These are phyloP conservation scores for Azorinus chamasolen DNA, from an alignment of 2,888 invertebrate genomes.

Conservation along the genomic window DNA sequence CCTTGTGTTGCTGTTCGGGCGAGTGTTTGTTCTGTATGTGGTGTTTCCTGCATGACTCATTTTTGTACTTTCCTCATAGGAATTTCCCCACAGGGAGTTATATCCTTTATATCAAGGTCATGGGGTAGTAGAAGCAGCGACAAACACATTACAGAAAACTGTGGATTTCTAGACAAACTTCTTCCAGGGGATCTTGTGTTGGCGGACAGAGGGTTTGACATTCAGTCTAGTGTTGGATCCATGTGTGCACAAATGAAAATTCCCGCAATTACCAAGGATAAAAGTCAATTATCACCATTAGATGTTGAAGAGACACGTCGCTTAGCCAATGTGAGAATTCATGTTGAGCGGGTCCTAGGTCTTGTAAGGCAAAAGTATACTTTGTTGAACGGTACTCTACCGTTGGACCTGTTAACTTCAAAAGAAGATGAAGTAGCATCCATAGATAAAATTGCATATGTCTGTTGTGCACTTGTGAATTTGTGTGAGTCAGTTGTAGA, in stretches of 20 bases:
- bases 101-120: constrained; percentile 39
- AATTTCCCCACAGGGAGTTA: constrained; percentile 38
- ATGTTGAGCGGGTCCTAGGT: constrained; percentile 45
- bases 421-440: constrained; percentile 2
- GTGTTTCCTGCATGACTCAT: too few species aligned
- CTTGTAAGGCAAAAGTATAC: constrained; percentile 40
- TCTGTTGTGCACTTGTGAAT: constrained; percentile 32
- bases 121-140: constrained; percentile 50
- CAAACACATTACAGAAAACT: constrained; percentile 44
- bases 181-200: constrained; percentile 44
- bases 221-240: constrained; percentile 34
- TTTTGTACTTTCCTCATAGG: too few species aligned
- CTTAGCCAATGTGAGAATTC: constrained; percentile 27
- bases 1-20: too few species aligned
- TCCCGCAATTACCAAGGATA: constrained; percentile 46
- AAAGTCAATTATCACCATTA: constrained; percentile 23
- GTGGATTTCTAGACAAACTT: constrained; percentile 34
- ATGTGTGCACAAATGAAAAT: constrained; percentile 29
- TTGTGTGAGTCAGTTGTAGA: constrained; percentile 24
- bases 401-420: constrained; percentile 17
- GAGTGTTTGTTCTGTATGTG: too few species aligned
- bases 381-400: constrained; percentile 28
- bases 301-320: constrained; percentile 33
- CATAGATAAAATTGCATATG: constrained; percentile 35
- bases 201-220: constrained; percentile 42